A percentile compares a stretch with the other conserved stretches of the same genome.
Evolutionary conservation across 2,113 vertebrate genomes (phyloP).

Genomic region (Picathartes gymnocephalus): DNA sequence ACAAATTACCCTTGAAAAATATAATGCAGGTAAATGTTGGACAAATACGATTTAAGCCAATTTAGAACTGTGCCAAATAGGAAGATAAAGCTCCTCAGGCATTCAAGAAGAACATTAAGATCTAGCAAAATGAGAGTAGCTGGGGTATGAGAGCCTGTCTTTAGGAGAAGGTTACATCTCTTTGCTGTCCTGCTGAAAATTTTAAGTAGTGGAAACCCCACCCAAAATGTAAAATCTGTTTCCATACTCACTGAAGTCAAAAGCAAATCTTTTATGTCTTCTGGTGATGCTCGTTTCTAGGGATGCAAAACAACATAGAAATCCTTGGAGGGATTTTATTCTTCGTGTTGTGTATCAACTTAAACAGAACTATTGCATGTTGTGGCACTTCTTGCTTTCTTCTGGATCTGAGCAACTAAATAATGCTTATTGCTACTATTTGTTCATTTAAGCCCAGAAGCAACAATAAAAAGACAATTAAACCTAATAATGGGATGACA

Average conservation of each 20-base stretch:
- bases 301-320: background rate
- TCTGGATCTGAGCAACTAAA: background rate
- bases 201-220: slow-evolving; percentile 1
- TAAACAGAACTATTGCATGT: background rate
- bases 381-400: background rate
- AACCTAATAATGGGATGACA: background rate
- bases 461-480: background rate
- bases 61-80: slow-evolving; percentile 67
- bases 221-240: background rate
- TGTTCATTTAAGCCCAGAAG: background rate
- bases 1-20: slow-evolving; percentile 69
- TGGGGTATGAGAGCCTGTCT: slow-evolving; percentile 55
- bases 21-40: slow-evolving; percentile 69
- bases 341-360: background rate
- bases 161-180: slow-evolving; percentile 62
- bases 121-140: slow-evolving; percentile 66
- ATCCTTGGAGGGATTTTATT: background rate
- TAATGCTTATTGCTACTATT: background rate
- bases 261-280: background rate
- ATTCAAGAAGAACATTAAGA: slow-evolving; percentile 74
- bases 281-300: background rate
- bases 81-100: slow-evolving; percentile 68
- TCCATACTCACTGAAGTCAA: background rate
- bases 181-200: slow-evolving; percentile 55
- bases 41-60: slow-evolving; percentile 72